Evolutionary conservation across 1,140 invertebrate genomes (phyloP).

Genomic region (Lucilia sericata): DNA sequence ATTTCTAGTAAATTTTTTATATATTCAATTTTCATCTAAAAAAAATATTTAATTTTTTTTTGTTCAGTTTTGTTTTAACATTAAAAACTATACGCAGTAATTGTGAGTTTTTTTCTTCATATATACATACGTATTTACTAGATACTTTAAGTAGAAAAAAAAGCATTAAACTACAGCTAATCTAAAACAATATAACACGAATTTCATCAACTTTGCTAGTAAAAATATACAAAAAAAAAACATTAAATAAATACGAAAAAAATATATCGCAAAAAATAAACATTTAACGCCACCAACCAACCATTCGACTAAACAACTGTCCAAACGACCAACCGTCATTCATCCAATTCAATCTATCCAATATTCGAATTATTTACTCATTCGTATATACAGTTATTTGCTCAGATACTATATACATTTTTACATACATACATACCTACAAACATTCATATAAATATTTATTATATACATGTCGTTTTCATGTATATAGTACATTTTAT

Average conservation of each 20-base stretch:
- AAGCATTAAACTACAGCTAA: neutral
- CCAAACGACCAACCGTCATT: neutral
- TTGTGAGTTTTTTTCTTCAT: no score
- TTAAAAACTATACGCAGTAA: neutral
- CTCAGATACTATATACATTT: neutral
- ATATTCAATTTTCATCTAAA: neutral
- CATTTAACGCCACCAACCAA: neutral
- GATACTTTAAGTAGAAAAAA: neutral
- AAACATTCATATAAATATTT: neutral
- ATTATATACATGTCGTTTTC: neutral
- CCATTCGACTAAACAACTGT: neutral
- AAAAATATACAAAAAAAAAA: neutral
- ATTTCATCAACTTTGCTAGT: neutral
- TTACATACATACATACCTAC: neutral
- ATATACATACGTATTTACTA: no score
- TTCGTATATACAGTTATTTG: neutral
- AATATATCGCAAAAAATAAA: neutral
- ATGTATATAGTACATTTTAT: neutral
- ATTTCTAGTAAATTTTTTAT: neutral
- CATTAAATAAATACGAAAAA: neutral
- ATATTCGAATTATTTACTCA: neutral
- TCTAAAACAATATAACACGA: neutral
- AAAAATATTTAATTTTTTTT: neutral
- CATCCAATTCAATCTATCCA: conserved; percentile 5
- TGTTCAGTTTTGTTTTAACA: neutral